A percentile compares a stretch with the other conserved stretches of the same genome.
Conservation (phyloP, 2,113 vertebrate genomes). For the Speoplatyrhinus poulsoni region DNA sequence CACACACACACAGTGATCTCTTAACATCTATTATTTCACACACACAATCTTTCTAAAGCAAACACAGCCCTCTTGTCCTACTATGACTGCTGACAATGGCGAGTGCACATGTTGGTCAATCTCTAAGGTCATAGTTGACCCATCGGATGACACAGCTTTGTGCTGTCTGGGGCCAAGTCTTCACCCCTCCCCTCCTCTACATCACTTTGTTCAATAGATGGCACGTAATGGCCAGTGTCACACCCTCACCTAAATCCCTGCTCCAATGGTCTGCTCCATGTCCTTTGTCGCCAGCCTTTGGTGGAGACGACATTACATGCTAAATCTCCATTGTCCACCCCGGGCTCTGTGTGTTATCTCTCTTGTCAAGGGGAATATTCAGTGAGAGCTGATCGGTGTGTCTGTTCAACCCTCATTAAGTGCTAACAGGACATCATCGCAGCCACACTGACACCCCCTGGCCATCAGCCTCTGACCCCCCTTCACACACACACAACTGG, state of each 20-base stretch:
- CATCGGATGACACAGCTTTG: conserved; percentile 37
- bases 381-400: conserved; percentile 70
- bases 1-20: background rate
- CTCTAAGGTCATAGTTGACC: conserved; percentile 44
- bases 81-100: conserved; percentile 27
- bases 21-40: background rate
- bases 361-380: conserved; percentile 70
- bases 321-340: conserved; percentile 70
- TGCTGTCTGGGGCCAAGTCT: conserved; percentile 16
- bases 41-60: background rate
- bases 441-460: conserved; percentile 68
- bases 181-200: conserved; percentile 12
- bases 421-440: conserved; percentile 68
- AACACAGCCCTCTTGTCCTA: conserved; percentile 22
- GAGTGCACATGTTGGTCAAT: conserved; percentile 22
- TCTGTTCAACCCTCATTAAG: conserved; percentile 71
- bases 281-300: conserved; percentile 61
- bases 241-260: conserved; percentile 45
- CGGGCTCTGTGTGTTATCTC: conserved; percentile 67
- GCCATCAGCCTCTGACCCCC: conserved; percentile 74
- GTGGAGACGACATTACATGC: conserved; percentile 62
- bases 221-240: conserved; percentile 54
- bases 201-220: conserved; percentile 56
- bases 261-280: conserved; percentile 53
- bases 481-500: conserved; percentile 50